These are phyloP conservation scores for Diprion similis DNA, from an alignment of 1,140 invertebrate species.

Conservation along the genomic window DNA sequence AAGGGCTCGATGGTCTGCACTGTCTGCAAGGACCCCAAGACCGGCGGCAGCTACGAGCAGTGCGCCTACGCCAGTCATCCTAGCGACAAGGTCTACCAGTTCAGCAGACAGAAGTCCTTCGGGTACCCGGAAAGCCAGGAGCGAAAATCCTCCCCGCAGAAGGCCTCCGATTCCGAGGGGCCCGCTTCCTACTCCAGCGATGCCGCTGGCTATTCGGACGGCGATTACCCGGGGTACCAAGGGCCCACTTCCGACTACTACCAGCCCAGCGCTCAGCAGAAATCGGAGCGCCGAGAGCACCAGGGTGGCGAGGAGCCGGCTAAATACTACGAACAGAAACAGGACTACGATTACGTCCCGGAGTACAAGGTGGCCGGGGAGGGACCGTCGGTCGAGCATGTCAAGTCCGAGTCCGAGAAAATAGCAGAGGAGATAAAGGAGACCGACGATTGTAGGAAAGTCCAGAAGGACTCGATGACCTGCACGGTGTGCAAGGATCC, in stretches of 20 bases:
- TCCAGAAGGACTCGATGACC: conserved; percentile 69
- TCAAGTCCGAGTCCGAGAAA: conserved; percentile 42
- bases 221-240: conserved; percentile 16
- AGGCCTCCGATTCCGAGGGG: conserved; percentile 21
- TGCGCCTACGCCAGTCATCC: conserved; percentile 74
- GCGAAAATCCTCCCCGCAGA: conserved; percentile 10
- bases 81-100: conserved; percentile 74
- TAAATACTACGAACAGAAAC: not conserved
- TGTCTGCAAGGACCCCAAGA: conserved; percentile 72
- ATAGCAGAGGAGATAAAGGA: conserved; percentile 34
- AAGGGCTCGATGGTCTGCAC: conserved; percentile 71
- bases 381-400: not conserved
- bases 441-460: conserved; percentile 62
- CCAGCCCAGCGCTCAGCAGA: not conserved
- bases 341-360: not conserved
- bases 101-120: conserved; percentile 54
- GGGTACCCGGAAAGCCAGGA: conserved; percentile 39
- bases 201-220: conserved; percentile 11
- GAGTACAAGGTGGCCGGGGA: not conserved
- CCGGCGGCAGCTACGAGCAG: conserved; percentile 73
- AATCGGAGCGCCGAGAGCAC: not conserved
- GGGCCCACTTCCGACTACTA: conserved; percentile 22
- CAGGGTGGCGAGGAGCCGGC: not conserved
- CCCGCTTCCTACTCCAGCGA: conserved; percentile 27
- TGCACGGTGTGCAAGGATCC: conserved; percentile 74